Evolutionary conservation across 2,888 invertebrate genomes (phyloP).

Genomic region (Lasioglossum figueresi): DNA sequence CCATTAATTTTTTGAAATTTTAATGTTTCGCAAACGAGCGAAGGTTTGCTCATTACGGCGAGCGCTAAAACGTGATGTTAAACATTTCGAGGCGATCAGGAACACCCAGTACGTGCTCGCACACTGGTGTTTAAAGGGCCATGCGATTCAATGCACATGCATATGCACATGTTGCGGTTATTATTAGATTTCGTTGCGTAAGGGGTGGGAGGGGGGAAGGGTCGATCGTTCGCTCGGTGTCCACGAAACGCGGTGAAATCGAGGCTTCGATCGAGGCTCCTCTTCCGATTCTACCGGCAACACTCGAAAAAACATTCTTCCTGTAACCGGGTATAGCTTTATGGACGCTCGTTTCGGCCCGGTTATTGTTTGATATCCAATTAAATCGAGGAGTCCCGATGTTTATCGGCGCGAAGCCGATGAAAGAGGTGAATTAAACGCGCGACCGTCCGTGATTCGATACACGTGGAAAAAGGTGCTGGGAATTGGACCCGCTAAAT

Average conservation of each 20-base stretch:
- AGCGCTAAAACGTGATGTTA: neutral
- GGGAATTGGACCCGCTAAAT: constrained; percentile 13
- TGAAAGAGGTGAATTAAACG: constrained; percentile 46
- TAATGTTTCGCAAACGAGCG: neutral
- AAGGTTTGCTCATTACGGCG: neutral
- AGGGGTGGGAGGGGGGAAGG: constrained; percentile 10
- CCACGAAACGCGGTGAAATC: constrained; percentile 34
- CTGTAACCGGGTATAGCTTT: neutral
- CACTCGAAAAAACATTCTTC: neutral
- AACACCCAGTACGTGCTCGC: constrained; percentile 23
- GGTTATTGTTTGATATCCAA: constrained; percentile 55
- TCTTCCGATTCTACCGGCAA: neutral
- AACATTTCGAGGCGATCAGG: neutral
- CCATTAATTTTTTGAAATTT: neutral
- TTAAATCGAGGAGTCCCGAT: constrained; percentile 39
- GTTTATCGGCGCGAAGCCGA: constrained; percentile 37
- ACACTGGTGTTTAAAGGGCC: constrained; percentile 12
- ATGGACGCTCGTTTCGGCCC: constrained; percentile 13
- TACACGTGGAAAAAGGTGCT: constrained; percentile 13
- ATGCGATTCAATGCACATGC: constrained; percentile 44
- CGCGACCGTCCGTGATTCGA: constrained; percentile 12
- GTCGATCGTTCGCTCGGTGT: constrained; percentile 13
- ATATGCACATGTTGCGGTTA: constrained; percentile 55
- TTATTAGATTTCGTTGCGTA: constrained; percentile 60
- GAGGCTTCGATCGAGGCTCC: neutral